Conservation (phyloP, 2,113 vertebrate species). For the Boulengeromyrus knoepffleri region DNA sequence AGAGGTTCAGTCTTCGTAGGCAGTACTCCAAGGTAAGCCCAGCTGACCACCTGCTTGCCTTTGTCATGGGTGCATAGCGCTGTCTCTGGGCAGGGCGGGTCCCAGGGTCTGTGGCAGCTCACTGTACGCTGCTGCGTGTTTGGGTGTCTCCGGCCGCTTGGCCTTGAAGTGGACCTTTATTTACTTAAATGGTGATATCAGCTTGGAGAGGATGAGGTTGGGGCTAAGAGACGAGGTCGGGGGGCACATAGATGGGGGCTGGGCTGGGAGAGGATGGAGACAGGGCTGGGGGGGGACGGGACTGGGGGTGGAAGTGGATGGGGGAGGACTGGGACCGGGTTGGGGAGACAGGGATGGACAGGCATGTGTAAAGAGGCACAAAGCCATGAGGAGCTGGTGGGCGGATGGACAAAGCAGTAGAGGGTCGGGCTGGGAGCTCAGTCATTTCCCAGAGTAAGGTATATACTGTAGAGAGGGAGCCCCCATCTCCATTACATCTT, state of each 20-base stretch:
- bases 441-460: not conserved
- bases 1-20: constrained; percentile 64
- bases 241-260: not conserved
- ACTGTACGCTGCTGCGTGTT: not conserved
- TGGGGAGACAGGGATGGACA: not conserved
- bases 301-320: not conserved
- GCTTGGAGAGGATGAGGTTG: not conserved
- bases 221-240: not conserved
- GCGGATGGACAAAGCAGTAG: not conserved
- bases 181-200: not conserved
- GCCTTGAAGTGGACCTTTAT: not conserved
- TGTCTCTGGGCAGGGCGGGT: not conserved
- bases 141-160: not conserved
- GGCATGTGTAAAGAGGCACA: not conserved
- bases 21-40: constrained; percentile 63
- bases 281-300: not conserved
- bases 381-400: not conserved
- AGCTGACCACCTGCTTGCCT: not conserved
- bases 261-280: too few relatives aligned
- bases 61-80: not conserved
- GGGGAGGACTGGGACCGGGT: not conserved
- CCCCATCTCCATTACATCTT: not conserved
- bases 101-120: not conserved
- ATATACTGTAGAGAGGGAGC: not conserved
- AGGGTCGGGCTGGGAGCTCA: not conserved